Evolutionary conservation across 1,140 invertebrate genomes (phyloP), one percentile per base, ranked within the genome.

Genomic region (Pentalonia nigronervosa): DNA sequence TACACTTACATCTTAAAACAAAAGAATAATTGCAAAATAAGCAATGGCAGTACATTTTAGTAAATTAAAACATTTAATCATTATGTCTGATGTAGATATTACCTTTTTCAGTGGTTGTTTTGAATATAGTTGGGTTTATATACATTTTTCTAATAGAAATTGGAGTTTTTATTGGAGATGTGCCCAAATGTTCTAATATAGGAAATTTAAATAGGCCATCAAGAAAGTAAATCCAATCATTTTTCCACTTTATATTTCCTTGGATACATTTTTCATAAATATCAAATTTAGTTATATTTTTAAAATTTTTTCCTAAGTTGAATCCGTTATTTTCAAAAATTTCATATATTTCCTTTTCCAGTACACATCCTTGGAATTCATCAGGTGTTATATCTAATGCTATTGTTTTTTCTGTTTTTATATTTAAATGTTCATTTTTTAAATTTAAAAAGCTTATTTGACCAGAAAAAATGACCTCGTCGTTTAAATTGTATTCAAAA

Each of bases 141-240:
- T 17, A 48, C 14, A 92, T 48, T 36, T 92, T 34, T 50, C 67
- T 34, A 25, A 92, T 50, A 21, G 36, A 92, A 47, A 81, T 34
- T 17, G 67, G 60, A 25, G 56, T 47, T 48, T 92, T n/a, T 21
- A 34, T 34, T 20, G 8, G 17, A 50, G 7, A 36, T 41, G n/a
- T 36, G 0, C 34, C 45, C 34, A 92, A 47, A 76, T 92, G 0
- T 50, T 83, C 67, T 41, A 92, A 36, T 23, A 92, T 11, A 25
- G 90, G 30, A 50, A 92, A 81, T 50, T 83, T 92, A 8, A 92
- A 36, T 83, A 92, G 41, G 1, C 45, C 47, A 34, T 92, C 90
- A 47, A 92, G 34, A 92, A 92, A 92, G 11, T 92, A 92, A 23
- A 92, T 48, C 90, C 60, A 92, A 83, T 92, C 67, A 17, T 83